Base-by-base conservation (phyloP, 2,113 vertebrate genomes). In the Tricholaema leucomelas region DNA sequence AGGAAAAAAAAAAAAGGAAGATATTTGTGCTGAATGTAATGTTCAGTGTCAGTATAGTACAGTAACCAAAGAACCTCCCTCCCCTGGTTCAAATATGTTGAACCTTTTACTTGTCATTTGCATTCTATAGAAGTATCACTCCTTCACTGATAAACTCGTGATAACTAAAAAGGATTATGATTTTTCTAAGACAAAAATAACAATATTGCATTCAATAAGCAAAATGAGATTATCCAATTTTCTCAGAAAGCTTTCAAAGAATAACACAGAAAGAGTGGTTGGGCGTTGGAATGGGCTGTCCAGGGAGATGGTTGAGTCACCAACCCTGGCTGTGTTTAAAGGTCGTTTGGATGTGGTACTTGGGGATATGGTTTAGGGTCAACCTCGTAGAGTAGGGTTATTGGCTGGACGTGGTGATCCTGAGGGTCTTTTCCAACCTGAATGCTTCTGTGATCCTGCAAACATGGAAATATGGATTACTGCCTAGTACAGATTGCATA, bases 71-170 rank as follows among this genome's bases (percentile, higher is more conserved):
- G 36, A 79, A 69, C 56, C 20, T 95, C 77, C 85, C 28, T 28
- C 92, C 64, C 5, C 8, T 31, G 61, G 40, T 88, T 71, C 56
- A n/a, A n/a, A 86, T 25, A 46, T 54, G 21, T 23, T 75, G 12
- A 91, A 66, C 10, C 65, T 46, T 25, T 38, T 60, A 52, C 75
- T 88, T 84, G 90, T 92, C 23, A 82, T 76, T 92, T 93, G 11
- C 11, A 60, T 54, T 59, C 18, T 90, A 71, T 92, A 95, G 77
- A 95, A 92, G 83, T 87, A 90, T 69, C 95, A 54, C 8, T 73
- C 28, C 40, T 75, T 91, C 61, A 94, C 55, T 82, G 55, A 91
- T 56, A 95, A 96, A 77, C 44, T 88, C 50, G 74, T 95, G 38
- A 72, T 9, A 88, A 82, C 42, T 15, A 3, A 73, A 18, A 89